Evolutionary conservation across 2,797 vertebrate species (phyloP).

Genomic region (Smutsia gigantea): DNA sequence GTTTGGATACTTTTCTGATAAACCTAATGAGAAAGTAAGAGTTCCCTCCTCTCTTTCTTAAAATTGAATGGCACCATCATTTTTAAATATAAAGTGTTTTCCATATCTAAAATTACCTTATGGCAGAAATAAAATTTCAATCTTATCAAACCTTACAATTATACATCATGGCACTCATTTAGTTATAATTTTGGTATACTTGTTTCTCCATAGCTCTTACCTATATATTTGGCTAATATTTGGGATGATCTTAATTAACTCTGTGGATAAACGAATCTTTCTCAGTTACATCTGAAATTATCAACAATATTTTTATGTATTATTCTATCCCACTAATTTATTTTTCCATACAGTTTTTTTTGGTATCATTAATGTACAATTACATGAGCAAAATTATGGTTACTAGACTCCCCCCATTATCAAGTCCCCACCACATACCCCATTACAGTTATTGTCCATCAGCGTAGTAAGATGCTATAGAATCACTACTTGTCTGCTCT

Average conservation of each 20-base stretch:
- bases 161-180: slow-evolving; percentile 36
- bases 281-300: neutral
- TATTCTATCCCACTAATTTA: neutral
- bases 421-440: too few relatives aligned
- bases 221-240: neutral
- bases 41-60: slow-evolving; percentile 35
- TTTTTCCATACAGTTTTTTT: neutral
- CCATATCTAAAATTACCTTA: slow-evolving; percentile 34
- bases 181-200: neutral
- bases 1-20: slow-evolving; percentile 28
- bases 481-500: too few relatives aligned
- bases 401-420: too few relatives aligned
- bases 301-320: neutral
- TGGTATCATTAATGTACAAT: too few relatives aligned
- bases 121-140: slow-evolving; percentile 18
- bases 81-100: slow-evolving; percentile 57
- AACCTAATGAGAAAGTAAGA: slow-evolving; percentile 35
- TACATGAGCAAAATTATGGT: too few relatives aligned
- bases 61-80: neutral
- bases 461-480: too few relatives aligned
- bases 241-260: neutral
- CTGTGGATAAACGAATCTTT: neutral
- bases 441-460: too few relatives aligned
- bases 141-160: slow-evolving; percentile 51
- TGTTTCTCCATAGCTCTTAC: neutral